phyloP scores from a whole-genome alignment of 2,113 vertebrate species.

The Aramus guarauna region DNA sequence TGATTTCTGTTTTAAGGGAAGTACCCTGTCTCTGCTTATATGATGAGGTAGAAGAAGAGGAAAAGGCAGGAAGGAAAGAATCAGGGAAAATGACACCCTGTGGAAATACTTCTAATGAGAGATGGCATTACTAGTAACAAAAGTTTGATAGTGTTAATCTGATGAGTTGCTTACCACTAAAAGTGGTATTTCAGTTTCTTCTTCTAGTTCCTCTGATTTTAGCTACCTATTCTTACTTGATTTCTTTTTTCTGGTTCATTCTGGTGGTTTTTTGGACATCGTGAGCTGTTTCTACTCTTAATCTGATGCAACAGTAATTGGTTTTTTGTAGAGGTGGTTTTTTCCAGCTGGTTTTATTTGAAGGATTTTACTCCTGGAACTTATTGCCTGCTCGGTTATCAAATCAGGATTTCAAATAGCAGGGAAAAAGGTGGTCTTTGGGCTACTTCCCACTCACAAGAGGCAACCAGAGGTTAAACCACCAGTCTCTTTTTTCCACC shows the following conservation, averaged over 20 bases:
- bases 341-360: background rate
- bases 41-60: background rate
- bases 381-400: background rate
- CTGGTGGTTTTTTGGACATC: background rate
- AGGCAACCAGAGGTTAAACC: background rate
- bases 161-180: background rate
- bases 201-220: background rate
- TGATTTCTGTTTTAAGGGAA: background rate
- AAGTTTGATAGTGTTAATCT: background rate
- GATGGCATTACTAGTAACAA: background rate
- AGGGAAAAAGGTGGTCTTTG: background rate
- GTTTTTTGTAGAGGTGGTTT: background rate
- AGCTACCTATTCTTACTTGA: background rate
- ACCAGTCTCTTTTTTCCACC: background rate
- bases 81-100: accelerated
- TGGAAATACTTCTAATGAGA: background rate
- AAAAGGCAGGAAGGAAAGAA: background rate
- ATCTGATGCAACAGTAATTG: background rate
- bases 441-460: background rate
- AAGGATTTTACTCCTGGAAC: background rate
- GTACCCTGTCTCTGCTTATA: background rate
- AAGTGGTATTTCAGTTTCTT: background rate
- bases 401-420: background rate
- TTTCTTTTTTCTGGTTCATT: background rate
- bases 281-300: background rate